These are phyloP conservation scores for Thymelicus sylvestris DNA, from an alignment of 2,888 invertebrate species.

Conservation along the genomic window DNA sequence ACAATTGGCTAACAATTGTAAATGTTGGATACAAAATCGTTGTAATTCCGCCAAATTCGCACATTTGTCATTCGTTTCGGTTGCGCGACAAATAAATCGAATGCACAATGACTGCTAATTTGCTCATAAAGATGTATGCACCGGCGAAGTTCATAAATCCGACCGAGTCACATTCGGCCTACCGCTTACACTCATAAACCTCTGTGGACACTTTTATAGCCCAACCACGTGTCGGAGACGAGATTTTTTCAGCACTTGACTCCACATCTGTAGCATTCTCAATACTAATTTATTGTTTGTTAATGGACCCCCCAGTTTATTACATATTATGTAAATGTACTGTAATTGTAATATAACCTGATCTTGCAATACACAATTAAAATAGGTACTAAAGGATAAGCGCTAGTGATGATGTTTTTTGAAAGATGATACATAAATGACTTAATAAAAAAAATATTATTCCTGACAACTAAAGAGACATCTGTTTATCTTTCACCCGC, in stretches of 20 bases:
- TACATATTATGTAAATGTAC: not conserved
- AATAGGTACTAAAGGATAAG: too few species aligned
- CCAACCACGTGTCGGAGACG: slow-evolving; percentile 77
- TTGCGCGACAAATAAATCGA: slow-evolving; percentile 74
- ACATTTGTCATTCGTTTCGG: slow-evolving; percentile 73
- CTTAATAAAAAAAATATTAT: too few species aligned
- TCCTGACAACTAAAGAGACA: too few species aligned
- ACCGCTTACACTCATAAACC: slow-evolving; percentile 83
- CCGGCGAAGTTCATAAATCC: slow-evolving; percentile 77
- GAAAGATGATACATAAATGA: too few species aligned
- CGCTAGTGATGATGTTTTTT: too few species aligned
- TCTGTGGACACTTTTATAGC: slow-evolving; percentile 82
- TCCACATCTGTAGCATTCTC: slow-evolving; percentile 75
- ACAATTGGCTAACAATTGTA: not conserved
- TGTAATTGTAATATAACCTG: too few species aligned
- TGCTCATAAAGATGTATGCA: slow-evolving; percentile 83
- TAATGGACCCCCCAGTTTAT: slow-evolving; percentile 60
- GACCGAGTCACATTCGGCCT: slow-evolving; percentile 78
- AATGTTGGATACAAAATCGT: slow-evolving; percentile 43
- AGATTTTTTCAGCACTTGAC: slow-evolving; percentile 81
- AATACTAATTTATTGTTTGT: slow-evolving; percentile 79
- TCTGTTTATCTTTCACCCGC: too few species aligned
- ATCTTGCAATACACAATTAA: too few species aligned
- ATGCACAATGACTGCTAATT: slow-evolving; percentile 83
- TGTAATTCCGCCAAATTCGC: slow-evolving; percentile 63